These are phyloP conservation scores for Eucriotettix oculatus DNA, from an alignment of 2,888 invertebrate species.

Conservation along the genomic window DNA sequence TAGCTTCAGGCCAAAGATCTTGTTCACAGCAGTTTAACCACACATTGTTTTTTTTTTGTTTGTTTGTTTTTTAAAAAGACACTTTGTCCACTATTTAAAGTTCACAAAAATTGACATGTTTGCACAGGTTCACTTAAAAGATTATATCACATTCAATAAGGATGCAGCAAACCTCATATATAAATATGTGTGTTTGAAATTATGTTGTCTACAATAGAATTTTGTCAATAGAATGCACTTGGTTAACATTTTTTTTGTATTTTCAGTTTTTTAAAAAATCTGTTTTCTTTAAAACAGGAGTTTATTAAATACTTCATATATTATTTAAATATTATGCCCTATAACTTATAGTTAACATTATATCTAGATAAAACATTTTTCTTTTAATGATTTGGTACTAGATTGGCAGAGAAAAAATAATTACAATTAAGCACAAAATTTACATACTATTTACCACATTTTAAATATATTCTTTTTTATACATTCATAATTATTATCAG, in stretches of 20 bases:
- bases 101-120: conserved; percentile 15
- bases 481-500: conserved; percentile 4
- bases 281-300: not conserved
- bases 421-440: conserved; percentile 15
- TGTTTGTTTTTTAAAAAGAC: not conserved
- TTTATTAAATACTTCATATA: not conserved
- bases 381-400: conserved; percentile 17
- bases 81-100: not conserved
- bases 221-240: conserved; percentile 11
- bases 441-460: conserved; percentile 12
- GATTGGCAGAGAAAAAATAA: conserved; percentile 15
- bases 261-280: conserved; percentile 5
- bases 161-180: conserved; percentile 12
- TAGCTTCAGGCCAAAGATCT: conserved; percentile 1
- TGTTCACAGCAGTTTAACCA: conserved; percentile 4
- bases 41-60: conserved; percentile 3
- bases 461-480: conserved; percentile 1
- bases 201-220: conserved; percentile 5
- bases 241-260: conserved; percentile 8
- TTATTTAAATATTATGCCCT: conserved; percentile 13
- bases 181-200: conserved; percentile 8
- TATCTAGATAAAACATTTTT: conserved; percentile 12
- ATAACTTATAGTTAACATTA: conserved; percentile 16
- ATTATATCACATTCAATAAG: conserved; percentile 15
- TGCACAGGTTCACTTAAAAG: conserved; percentile 12